Evolutionary conservation across 2,797 vertebrate genomes (phyloP), one percentile per base, ranked within the genome.

Genomic region (Neoniphon sammara): DNA sequence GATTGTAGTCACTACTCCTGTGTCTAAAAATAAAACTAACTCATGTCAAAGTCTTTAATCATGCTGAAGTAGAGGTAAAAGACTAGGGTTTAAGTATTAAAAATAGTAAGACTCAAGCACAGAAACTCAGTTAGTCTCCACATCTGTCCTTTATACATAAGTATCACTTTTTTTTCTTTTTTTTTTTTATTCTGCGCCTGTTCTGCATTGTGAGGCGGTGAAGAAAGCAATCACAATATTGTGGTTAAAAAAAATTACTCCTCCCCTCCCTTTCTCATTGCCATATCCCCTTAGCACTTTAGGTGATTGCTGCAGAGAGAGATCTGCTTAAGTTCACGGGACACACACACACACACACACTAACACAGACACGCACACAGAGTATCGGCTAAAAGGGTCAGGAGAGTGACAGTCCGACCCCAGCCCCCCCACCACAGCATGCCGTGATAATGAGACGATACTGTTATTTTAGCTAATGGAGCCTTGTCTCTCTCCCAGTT

Each of bases 381-480:
- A 49, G 30, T 44, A 34, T 1, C 14, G 47, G n/a, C 71, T 78
- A 3, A 55, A 77, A 73, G 34, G 71, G 60, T 83, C 49, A 36
- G 20, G 30, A 66, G 73, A 62, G 55, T 23, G 25, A 8, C 60
- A 30, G 42, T 66, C 30, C 34, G 76, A 64, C 75, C 81, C 83
- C 71, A 1, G 77, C 81, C 73, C 47, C 81, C 71, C 47, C 0
- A 81, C 84, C 89, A 68, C 89, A 88, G 86, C 85, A 78, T 73
- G 86, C n/a, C 7, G 1, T 42, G 18, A 63, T 78, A 78, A 88
- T 82, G 64, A 87, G 59, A 86, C 75, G 73, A 83, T 90, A 83
- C 49, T 88, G 89, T 91, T 91, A 73, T 85, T 89, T 83, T 90
- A 86, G 64, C 79, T 87, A 92, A 93, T 91, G 82, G 85, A 73